These are phyloP conservation scores for Cylas formicarius DNA, from an alignment of 1,140 invertebrate genomes.

Conservation along the genomic window DNA sequence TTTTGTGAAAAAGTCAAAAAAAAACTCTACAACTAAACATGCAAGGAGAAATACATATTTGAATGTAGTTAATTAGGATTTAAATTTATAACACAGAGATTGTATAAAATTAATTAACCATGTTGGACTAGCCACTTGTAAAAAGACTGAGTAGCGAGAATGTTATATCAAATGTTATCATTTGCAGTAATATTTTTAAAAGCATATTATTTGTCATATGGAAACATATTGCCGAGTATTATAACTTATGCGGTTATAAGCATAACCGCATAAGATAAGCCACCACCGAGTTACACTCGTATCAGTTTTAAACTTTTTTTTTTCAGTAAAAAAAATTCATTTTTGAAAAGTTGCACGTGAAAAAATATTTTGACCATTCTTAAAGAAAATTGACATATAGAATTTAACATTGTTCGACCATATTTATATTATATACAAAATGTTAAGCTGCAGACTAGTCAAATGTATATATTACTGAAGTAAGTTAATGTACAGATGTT, in stretches of 20 bases:
- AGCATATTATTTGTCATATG: background rate
- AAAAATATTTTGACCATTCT: background rate
- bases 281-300: background rate
- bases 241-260: background rate
- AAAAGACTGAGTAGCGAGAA: constrained; percentile 26
- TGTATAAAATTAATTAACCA: no score
- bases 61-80: no score
- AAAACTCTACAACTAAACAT: no score
- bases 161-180: constrained; percentile 7
- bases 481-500: constrained; percentile 24
- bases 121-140: constrained; percentile 14
- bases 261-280: no score
- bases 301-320: constrained; percentile 1
- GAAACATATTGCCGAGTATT: background rate
- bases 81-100: no score
- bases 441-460: constrained; percentile 22
- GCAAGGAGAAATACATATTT: no score
- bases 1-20: no score
- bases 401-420: constrained; percentile 19
- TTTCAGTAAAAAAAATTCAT: background rate
- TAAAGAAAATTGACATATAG: constrained; percentile 6
- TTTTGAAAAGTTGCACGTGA: background rate
- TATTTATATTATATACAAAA: constrained; percentile 18
- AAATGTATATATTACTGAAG: constrained; percentile 24
- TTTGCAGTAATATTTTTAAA: constrained; percentile 1